These are phyloP conservation scores for Platysternon megacephalum DNA, from an alignment of 2,113 vertebrate species.

Conservation along the genomic window DNA sequence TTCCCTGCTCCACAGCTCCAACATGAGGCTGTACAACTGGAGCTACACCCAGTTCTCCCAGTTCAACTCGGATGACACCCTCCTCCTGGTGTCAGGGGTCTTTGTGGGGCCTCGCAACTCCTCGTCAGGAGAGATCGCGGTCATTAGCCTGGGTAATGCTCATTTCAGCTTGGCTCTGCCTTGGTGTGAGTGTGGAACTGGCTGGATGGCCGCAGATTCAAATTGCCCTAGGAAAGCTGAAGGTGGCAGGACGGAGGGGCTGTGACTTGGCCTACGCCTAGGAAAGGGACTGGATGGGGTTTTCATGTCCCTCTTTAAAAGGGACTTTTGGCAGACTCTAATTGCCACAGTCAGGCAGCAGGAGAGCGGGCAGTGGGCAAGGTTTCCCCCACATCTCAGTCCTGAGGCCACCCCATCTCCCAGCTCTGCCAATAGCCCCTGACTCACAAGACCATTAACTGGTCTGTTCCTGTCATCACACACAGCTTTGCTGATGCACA, in stretches of 20 bases:
- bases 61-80: slow-evolving; percentile 94
- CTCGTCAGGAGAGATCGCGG: slow-evolving; percentile 93
- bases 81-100: slow-evolving; percentile 94
- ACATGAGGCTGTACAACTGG: slow-evolving; percentile 97
- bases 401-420: background rate
- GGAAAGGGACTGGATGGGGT: too few species aligned
- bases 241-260: too few species aligned
- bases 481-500: accelerated
- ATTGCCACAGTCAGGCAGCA: background rate
- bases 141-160: slow-evolving; percentile 91
- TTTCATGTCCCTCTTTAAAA: too few species aligned
- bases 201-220: background rate
- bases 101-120: slow-evolving; percentile 93
- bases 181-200: background rate
- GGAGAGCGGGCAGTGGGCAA: background rate
- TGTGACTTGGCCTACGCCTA: too few species aligned
- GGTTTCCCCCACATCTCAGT: background rate
- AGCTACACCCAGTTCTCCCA: slow-evolving; percentile 99
- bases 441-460: accelerated
- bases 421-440: background rate
- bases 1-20: slow-evolving; percentile 92
- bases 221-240: too few species aligned
- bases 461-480: background rate
- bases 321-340: too few species aligned
- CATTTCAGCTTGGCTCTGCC: background rate